Evolutionary conservation across 1,140 invertebrate genomes (phyloP).

Genomic region (Danaus melanippus): DNA sequence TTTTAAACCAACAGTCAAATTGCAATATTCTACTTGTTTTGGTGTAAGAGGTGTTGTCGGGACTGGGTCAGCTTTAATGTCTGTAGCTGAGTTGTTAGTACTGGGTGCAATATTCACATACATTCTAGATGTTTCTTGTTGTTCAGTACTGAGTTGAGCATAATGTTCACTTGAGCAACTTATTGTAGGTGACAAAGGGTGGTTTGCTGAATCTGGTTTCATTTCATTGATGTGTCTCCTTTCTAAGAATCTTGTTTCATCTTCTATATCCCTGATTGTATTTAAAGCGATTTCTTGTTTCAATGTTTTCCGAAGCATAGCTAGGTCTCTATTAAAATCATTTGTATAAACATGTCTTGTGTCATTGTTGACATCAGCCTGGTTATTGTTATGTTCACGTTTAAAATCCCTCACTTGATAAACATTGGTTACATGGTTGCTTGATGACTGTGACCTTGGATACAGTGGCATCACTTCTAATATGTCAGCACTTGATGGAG

Average conservation of each 20-base stretch:
- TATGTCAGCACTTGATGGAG: slow-evolving; percentile 70
- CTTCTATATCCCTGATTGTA: slow-evolving; percentile 60
- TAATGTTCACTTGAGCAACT: slow-evolving; percentile 68
- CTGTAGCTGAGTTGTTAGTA: slow-evolving; percentile 34
- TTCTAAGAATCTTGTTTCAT: slow-evolving; percentile 51
- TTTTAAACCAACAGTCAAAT: slow-evolving; percentile 40
- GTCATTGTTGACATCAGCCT: slow-evolving; percentile 42
- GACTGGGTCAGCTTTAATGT: slow-evolving; percentile 36
- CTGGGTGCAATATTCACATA: slow-evolving; percentile 79
- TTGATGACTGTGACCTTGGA: slow-evolving; percentile 44
- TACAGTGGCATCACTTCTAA: slow-evolving; percentile 69
- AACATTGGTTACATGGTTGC: slow-evolving; percentile 65
- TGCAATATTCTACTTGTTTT: slow-evolving; percentile 62
- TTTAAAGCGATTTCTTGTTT: slow-evolving; percentile 59
- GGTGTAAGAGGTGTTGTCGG: slow-evolving; percentile 52
- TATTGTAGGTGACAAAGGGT: slow-evolving; percentile 53
- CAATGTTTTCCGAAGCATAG: slow-evolving; percentile 57
- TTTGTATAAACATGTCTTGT: slow-evolving; percentile 56
- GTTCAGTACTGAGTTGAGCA: slow-evolving; percentile 68
- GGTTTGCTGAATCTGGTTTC: slow-evolving; percentile 39
- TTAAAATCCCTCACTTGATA: slow-evolving; percentile 68
- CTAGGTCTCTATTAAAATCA: slow-evolving; percentile 61
- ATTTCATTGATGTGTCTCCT: slow-evolving; percentile 45
- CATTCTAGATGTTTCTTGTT: slow-evolving; percentile 64
- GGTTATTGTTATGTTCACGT: slow-evolving; percentile 70